These are phyloP conservation scores for Pristionchus maxplancki DNA, from an alignment of 2,888 invertebrate genomes.

Conservation along the genomic window DNA sequence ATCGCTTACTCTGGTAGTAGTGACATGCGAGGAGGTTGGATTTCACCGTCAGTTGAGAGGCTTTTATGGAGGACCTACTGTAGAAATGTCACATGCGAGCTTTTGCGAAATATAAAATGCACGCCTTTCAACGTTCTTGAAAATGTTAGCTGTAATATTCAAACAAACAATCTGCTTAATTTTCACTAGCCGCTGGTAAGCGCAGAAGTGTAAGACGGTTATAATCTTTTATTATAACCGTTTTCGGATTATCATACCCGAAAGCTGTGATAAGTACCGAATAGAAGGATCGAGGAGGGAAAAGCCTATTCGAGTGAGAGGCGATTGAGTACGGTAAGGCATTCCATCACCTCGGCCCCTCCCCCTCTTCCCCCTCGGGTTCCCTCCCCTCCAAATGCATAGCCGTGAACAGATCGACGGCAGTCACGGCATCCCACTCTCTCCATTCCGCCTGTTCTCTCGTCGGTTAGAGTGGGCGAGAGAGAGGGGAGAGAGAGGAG, in stretches of 20 bases:
- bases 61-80: neutral
- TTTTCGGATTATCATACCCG: no score
- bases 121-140: no score
- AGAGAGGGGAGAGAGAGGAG: neutral
- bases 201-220: no score
- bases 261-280: neutral
- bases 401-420: neutral
- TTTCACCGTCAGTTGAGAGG: neutral
- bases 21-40: conserved; percentile 22
- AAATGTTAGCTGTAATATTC: no score
- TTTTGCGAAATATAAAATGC: neutral
- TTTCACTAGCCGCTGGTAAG: no score
- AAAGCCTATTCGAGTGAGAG: neutral
- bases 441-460: neutral
- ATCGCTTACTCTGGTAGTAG: neutral
- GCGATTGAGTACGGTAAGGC: neutral
- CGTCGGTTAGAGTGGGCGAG: neutral
- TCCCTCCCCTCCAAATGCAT: conserved; percentile 24
- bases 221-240: no score
- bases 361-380: conserved; percentile 2
- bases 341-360: neutral
- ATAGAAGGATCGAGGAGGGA: neutral
- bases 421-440: conserved; percentile 28
- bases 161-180: no score
- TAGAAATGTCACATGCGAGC: neutral